phyloP scores from a whole-genome alignment of 2,113 vertebrate species.

The Okapia johnstoni region DNA sequence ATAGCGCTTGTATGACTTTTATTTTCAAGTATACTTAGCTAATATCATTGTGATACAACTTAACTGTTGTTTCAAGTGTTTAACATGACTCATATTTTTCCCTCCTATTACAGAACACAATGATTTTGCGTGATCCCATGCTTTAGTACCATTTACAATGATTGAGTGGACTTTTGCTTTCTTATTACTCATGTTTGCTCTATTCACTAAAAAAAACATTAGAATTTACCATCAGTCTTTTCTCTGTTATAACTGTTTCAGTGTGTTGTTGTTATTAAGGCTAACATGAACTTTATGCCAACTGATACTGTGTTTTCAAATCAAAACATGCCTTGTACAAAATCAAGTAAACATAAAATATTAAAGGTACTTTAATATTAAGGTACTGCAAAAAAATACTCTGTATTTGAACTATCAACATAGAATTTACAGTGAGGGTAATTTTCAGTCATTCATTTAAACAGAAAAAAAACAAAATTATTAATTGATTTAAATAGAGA shows the following conservation, averaged over 20 bases:
- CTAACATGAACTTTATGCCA: background rate
- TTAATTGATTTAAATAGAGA: slow-evolving; percentile 68
- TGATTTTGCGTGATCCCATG: background rate
- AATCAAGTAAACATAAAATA: background rate
- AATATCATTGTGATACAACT: background rate
- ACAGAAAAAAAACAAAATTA: slow-evolving; percentile 72
- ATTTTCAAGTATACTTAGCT: background rate
- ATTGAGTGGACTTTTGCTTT: background rate
- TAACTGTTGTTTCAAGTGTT: background rate
- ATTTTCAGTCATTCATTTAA: slow-evolving; percentile 51
- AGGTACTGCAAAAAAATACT: background rate
- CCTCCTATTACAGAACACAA: background rate
- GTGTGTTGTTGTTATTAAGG: background rate
- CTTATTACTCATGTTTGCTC: background rate
- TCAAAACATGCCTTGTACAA: background rate
- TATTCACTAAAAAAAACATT: background rate
- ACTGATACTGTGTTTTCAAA: background rate
- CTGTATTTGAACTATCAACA: background rate
- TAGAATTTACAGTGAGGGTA: background rate
- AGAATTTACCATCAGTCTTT: background rate
- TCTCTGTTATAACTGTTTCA: background rate
- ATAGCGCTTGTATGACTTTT: background rate
- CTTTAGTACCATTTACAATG: background rate
- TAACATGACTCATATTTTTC: background rate
- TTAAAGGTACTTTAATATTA: background rate